Percentiles rank a stretch among this genome's conserved stretches.
Conservation (phyloP, 2,888 invertebrate species). For the Phlogophora meticulosa region DNA sequence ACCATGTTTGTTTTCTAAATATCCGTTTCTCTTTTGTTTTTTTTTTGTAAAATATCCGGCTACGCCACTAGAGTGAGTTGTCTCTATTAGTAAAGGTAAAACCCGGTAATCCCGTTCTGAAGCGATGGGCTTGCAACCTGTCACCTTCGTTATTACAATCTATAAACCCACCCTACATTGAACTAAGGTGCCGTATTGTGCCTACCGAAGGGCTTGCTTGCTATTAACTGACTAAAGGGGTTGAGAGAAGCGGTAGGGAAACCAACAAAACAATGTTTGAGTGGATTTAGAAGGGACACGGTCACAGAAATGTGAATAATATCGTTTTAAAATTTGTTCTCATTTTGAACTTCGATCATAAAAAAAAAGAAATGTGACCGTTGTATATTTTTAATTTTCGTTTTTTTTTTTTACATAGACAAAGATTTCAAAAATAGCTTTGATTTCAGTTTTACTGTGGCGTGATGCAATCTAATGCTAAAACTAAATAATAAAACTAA, state of each 20-base stretch:
- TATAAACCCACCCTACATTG: slow-evolving; percentile 51
- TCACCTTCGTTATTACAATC: slow-evolving; percentile 62
- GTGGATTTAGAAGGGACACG: slow-evolving; percentile 7
- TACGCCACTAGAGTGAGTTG: not conserved
- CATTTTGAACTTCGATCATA: not conserved
- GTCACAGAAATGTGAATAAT: slow-evolving; percentile 1
- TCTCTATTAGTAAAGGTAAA: slow-evolving; percentile 21
- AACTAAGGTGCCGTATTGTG: slow-evolving; percentile 47
- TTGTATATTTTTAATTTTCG: too few relatives aligned
- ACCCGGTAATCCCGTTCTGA: slow-evolving; percentile 40
- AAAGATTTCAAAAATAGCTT: too few relatives aligned
- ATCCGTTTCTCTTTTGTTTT: too few relatives aligned
- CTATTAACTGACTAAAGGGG: slow-evolving; percentile 14
- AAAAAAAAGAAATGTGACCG: too few relatives aligned
- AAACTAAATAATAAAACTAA: not conserved
- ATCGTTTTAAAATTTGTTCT: not conserved
- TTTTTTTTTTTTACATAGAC: too few relatives aligned
- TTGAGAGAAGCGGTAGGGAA: slow-evolving; percentile 7
- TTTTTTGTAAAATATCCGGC: not conserved
- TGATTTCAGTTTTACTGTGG: not conserved
- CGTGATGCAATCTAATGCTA: slow-evolving; percentile 14
- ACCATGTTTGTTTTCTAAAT: too few relatives aligned
- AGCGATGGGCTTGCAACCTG: slow-evolving; percentile 52
- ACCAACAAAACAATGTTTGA: slow-evolving; percentile 29
- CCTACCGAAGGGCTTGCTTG: slow-evolving; percentile 20